Evolutionary conservation across 2,888 invertebrate species (phyloP).

Genomic region (Piscicola geometra): DNA sequence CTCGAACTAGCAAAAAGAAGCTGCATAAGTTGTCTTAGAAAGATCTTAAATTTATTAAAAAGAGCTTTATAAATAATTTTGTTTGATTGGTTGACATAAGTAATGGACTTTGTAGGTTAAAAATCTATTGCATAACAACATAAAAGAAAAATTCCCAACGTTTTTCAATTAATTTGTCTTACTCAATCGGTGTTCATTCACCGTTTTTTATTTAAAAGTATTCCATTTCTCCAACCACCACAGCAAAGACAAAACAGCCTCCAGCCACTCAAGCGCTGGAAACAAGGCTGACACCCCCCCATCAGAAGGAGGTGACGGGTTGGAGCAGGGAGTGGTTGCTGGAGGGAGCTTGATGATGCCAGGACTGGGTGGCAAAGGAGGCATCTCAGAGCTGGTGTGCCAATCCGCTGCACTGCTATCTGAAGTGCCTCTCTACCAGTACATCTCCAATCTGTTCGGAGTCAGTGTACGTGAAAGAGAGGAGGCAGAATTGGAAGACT

Average conservation of each 20-base stretch:
- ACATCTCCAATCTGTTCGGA: conserved; percentile 19
- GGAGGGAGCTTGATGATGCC: neutral
- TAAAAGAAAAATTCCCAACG: too few species aligned
- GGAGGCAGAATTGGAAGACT: too few species aligned
- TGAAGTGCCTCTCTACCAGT: conserved; percentile 1
- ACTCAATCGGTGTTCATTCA: too few species aligned
- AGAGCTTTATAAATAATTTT: too few species aligned
- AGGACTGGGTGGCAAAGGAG: conserved; percentile 7
- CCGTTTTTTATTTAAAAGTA: too few species aligned
- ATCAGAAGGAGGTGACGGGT: neutral
- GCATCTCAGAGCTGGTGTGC: conserved; percentile 24
- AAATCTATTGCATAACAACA: too few species aligned
- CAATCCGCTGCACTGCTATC: neutral
- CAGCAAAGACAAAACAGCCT: neutral
- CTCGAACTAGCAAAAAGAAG: neutral
- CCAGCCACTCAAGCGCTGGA: neutral
- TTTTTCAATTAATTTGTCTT: too few species aligned
- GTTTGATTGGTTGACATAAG: too few species aligned
- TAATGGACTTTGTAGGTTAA: too few species aligned
- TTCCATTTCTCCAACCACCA: too few species aligned
- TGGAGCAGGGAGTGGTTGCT: neutral
- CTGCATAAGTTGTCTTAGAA: neutral
- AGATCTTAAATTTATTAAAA: neutral
- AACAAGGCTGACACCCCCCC: neutral
- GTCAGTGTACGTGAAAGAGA: conserved; percentile 9